Conservation (phyloP, 2,797 vertebrate species). For the Falco novaeseelandiae region DNA sequence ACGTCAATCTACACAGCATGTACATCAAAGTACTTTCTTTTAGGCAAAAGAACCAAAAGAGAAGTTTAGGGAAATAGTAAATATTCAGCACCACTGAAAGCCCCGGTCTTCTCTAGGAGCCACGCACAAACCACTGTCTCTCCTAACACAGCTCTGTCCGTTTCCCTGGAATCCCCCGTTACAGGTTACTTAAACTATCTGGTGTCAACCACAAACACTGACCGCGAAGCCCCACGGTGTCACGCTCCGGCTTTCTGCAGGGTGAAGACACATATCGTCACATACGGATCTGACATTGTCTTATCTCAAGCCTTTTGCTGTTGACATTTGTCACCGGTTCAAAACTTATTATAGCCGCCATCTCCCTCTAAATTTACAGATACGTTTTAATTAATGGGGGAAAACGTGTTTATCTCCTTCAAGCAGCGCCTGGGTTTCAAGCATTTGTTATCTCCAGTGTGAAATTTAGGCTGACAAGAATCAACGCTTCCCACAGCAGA, state of each 20-base stretch:
- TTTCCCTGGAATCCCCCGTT: neutral
- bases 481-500: slow-evolving; percentile 76
- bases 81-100: neutral
- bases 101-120: neutral
- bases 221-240: fast-evolving
- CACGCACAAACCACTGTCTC: fast-evolving
- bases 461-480: slow-evolving; percentile 86
- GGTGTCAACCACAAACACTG: neutral
- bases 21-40: neutral
- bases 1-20: neutral
- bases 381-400: slow-evolving; percentile 66
- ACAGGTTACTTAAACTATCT: neutral
- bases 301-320: slow-evolving; percentile 41
- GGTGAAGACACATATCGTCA: neutral
- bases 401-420: slow-evolving; percentile 75
- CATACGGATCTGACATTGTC: neutral
- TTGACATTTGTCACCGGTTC: slow-evolving; percentile 17
- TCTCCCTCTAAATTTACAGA: slow-evolving; percentile 61
- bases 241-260: neutral
- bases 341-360: slow-evolving; percentile 38
- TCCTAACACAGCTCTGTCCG: fast-evolving
- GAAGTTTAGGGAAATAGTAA: neutral
- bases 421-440: slow-evolving; percentile 64
- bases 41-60: neutral
- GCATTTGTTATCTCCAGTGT: slow-evolving; percentile 82